Evolutionary conservation across 2,888 invertebrate species (phyloP), one percentile per base, ranked within the genome.

Genomic region (Plagiodera versicolora): DNA sequence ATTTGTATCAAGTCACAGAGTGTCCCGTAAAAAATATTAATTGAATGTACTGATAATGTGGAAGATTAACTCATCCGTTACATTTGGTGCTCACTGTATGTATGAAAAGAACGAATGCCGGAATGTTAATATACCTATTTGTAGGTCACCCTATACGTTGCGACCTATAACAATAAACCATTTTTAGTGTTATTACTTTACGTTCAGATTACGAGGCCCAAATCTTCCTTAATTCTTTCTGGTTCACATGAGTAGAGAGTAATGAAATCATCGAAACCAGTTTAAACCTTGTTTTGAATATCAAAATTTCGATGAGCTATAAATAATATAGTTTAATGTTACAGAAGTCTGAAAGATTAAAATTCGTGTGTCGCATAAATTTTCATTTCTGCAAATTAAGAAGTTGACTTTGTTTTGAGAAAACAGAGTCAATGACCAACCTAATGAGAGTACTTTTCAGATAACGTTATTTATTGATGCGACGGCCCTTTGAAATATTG

Each of bases 231-330:
- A 9, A 10, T 17, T 32, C 32, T 52, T 17, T 32, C 32, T 52
- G 53, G 24, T 44, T 28, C 28, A 53, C 53, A 53, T 24, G 28
- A 45, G 45, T 44, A 45, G 24, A 18, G 28, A 49, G 57, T 11
- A 45, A 53, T n/a, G 57, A 57, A 57, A 54, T 53, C 44, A 53
- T 49, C 45, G 11, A 49, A 56, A 61, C 61, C 56, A 32, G 61
- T 61, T 61, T 56, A 30, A 16, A 47, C 9, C 10, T 32, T 56
- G 51, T 61, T 57, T 61, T 57, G 56, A 61, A 57, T 61, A 32
- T 49, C 57, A 46, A 44, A 45, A 45, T 48, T 53, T 53, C 53
- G 53, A 53, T 45, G 57, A 47, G 35, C 49, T 48, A 57, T 61
- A 57, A 60, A 56, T 60, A 56, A 39, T 56, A 39, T 45, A 16